Evolutionary conservation across 2,888 invertebrate species (phyloP).

Genomic region (Netelia virgata): DNA sequence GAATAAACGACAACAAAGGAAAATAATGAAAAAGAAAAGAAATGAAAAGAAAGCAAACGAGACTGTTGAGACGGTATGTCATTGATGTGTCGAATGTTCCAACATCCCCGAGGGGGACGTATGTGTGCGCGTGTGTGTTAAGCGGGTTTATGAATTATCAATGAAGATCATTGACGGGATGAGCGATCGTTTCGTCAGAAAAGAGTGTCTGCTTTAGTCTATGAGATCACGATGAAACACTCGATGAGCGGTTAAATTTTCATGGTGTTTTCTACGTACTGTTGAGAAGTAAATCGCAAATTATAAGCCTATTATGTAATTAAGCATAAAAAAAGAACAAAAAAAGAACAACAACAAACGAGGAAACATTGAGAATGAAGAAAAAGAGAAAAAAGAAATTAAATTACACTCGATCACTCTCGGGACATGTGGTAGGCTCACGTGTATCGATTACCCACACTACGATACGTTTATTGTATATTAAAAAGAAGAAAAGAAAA

Average conservation of each 20-base stretch:
- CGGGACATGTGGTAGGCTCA: constrained; percentile 72
- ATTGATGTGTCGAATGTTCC: constrained; percentile 70
- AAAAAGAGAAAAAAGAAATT: constrained; percentile 24
- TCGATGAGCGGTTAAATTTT: constrained; percentile 61
- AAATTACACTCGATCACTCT: constrained; percentile 62
- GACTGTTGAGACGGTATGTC: constrained; percentile 64
- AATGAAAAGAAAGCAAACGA: constrained; percentile 50
- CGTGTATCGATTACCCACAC: constrained; percentile 68
- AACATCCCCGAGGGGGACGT: constrained; percentile 52
- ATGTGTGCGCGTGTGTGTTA: constrained; percentile 18
- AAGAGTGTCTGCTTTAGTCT: constrained; percentile 22
- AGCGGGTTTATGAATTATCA: constrained; percentile 48
- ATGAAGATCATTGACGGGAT: constrained; percentile 35
- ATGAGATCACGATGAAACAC: constrained; percentile 45
- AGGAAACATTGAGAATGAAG: constrained; percentile 1
- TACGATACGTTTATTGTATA: constrained; percentile 76
- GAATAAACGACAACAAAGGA: constrained; percentile 42
- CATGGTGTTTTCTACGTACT: constrained; percentile 66
- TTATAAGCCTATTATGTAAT: constrained; percentile 64
- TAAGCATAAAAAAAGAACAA: constrained; percentile 27
- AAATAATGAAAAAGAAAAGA: constrained; percentile 10
- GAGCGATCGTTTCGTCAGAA: neutral
- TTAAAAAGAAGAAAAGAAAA: constrained; percentile 65
- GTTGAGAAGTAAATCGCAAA: constrained; percentile 62
- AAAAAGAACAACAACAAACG: constrained; percentile 9